Evolutionary conservation across 2,113 vertebrate genomes (phyloP).

Genomic region (Carollia perspicillata): DNA sequence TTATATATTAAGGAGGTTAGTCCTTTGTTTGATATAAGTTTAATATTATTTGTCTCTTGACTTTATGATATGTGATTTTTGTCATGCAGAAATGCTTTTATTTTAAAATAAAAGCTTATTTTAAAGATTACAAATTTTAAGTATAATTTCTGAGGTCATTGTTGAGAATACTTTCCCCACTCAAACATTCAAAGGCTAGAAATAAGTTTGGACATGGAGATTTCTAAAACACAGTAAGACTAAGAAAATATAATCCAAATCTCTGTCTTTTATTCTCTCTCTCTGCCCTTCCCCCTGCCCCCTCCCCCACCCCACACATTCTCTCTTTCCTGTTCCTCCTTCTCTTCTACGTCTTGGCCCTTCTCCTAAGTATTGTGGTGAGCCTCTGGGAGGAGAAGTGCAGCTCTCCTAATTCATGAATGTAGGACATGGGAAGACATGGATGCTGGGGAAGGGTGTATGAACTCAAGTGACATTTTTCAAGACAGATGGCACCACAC

Average conservation of each 20-base stretch:
- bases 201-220: not conserved
- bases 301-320: too few relatives aligned
- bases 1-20: not conserved
- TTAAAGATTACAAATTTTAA: not conserved
- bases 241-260: not conserved
- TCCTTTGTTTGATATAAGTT: not conserved
- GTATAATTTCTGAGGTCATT: not conserved
- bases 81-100: not conserved
- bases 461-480: not conserved
- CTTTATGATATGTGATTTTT: not conserved
- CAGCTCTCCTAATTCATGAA: not conserved
- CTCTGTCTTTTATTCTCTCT: not conserved
- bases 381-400: not conserved
- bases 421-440: not conserved
- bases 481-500: not conserved
- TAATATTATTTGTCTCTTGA: constrained; percentile 3
- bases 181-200: not conserved
- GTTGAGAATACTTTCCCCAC: not conserved
- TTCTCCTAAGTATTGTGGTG: not conserved
- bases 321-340: not conserved
- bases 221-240: not conserved
- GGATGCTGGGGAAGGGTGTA: not conserved
- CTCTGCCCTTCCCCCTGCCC: not conserved
- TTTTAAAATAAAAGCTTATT: not conserved
- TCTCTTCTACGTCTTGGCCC: not conserved